Conservation (phyloP, 1,140 invertebrate species). For the Vanessa atalanta region DNA sequence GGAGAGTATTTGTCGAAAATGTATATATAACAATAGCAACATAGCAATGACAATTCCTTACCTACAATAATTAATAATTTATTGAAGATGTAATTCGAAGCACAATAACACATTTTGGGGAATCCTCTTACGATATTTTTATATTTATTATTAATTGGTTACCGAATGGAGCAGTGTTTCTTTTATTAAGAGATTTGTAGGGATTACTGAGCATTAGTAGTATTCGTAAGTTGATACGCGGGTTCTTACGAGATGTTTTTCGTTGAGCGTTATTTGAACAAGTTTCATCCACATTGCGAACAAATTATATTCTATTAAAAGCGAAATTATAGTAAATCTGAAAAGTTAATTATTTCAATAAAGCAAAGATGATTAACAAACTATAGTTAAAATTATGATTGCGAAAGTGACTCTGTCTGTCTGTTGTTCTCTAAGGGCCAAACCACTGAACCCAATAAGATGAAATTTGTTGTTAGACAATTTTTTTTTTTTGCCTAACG, state of each 20-base stretch:
- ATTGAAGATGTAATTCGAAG: neutral
- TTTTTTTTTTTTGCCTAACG: no score
- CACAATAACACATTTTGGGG: neutral
- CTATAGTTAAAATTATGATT: no score
- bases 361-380: no score
- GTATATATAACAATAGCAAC: no score
- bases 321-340: neutral
- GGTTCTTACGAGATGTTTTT: neutral
- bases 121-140: constrained; percentile 2
- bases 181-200: constrained; percentile 11
- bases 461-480: no score
- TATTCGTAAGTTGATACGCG: constrained; percentile 9
- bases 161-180: constrained; percentile 1
- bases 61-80: no score
- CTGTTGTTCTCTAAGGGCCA: no score
- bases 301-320: neutral
- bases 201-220: constrained; percentile 21
- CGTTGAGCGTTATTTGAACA: neutral
- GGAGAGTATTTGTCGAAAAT: no score
- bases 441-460: no score
- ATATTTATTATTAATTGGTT: constrained; percentile 9
- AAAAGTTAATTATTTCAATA: no score
- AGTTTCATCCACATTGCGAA: neutral
- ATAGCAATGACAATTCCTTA: no score
- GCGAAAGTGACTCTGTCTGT: no score